Percentiles rank a stretch among this genome's conserved stretches.
These are phyloP conservation scores for Neotoxoptera formosana DNA, from an alignment of 1,140 invertebrate species.

Conservation along the genomic window DNA sequence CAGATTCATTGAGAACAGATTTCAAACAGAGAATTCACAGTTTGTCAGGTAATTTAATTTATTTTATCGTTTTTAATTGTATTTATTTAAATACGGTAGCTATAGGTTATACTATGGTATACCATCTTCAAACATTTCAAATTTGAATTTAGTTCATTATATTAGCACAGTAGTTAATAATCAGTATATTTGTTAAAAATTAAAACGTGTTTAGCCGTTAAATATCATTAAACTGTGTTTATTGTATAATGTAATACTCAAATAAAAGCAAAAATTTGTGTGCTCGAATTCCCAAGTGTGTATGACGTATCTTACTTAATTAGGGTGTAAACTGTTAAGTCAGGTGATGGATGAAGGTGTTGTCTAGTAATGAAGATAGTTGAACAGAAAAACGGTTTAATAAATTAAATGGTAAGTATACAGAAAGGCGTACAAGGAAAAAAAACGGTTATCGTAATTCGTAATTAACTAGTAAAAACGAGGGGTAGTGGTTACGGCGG, in stretches of 20 bases:
- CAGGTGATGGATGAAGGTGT: background rate
- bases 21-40: background rate
- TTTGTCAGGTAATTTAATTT: slow-evolving; percentile 16
- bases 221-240: background rate
- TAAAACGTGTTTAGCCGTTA: background rate
- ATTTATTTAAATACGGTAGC: background rate
- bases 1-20: background rate
- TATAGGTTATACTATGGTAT: background rate
- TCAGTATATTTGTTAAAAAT: background rate
- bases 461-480: background rate
- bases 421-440: background rate
- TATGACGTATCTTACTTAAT: slow-evolving; percentile 8
- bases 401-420: background rate
- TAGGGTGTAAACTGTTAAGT: background rate
- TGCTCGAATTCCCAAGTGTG: slow-evolving; percentile 1
- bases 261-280: background rate
- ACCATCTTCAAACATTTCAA: background rate
- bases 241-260: background rate
- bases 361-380: background rate
- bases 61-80: background rate
- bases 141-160: background rate
- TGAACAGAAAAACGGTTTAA: background rate
- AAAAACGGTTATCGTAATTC: background rate
- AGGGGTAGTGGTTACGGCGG: background rate
- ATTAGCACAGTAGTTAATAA: background rate